Base-by-base conservation (phyloP, 1,140 invertebrate species). In the Elymnias hypermnestra region DNA sequence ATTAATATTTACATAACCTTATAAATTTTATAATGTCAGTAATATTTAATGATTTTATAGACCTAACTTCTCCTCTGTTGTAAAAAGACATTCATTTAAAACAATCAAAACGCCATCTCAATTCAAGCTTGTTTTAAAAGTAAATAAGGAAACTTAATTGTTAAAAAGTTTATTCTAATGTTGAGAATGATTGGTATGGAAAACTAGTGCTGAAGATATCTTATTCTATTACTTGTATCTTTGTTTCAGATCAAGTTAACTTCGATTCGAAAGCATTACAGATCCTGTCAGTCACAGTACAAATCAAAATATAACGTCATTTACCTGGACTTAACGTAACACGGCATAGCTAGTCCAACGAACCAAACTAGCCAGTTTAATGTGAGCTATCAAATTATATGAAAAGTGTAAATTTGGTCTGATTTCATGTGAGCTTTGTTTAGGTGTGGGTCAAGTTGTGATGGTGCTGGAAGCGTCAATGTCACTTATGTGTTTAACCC, bases 401-500 rank as follows among this genome's bases (percentile, higher is more conserved):
- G 36, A 41, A 50, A 46, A 47, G 45, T 23, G 36, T 38, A 14
- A 33, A 49, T 42, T 50, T 33, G 17, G 40, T 41, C 23, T 17
- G 28, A 31, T 40, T 50, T 45, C 41, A 15, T 46, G 35, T 45
- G 35, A 31, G 29, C 50, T 38, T 44, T 46, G 46, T 54, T 55
- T 43, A 42, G 53, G 35, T 41, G 40, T 33, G 58, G 72, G 15
- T 72, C 72, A 54, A 54, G 33, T 54, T 48, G 31, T n/a, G 41
- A 28, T 76, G 72, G 76, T 46, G 45, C 48, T 52, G 57, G 69
- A 57, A 60, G 74, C 74, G 76, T 83, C 79, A 83, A 75, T 83
- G 79, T 83, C 79, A 83, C 76, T 81, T 83, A 83, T 78, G 73
- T 81, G 79, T 72, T 81, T 81, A 81, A 81, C 76, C 76, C 76